Conservation (phyloP, 2,888 invertebrate genomes). For the Onchidella celtica region DNA sequence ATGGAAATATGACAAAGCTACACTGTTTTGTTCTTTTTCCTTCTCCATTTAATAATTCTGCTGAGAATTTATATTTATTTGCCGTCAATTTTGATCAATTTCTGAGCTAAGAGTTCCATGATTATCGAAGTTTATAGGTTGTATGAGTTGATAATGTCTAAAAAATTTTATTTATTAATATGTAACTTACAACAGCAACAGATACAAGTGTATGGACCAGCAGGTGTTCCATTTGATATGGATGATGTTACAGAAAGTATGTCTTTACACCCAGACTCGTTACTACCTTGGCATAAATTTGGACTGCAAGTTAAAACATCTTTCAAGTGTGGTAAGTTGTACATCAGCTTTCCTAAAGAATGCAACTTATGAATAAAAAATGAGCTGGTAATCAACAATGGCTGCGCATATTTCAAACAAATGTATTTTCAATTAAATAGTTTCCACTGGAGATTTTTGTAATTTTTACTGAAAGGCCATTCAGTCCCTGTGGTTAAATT, state of each 20-base stretch:
- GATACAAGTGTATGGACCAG: slow-evolving; percentile 8
- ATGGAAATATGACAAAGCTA: too few relatives aligned
- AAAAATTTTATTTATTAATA: too few relatives aligned
- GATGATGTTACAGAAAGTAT: neutral
- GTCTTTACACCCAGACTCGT: neutral
- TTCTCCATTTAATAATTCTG: too few relatives aligned
- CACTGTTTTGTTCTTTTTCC: too few relatives aligned
- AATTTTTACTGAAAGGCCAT: too few relatives aligned
- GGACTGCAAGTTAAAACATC: slow-evolving; percentile 22
- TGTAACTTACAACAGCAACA: neutral
- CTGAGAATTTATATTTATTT: too few relatives aligned
- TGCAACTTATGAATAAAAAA: neutral
- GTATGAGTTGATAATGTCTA: too few relatives aligned
- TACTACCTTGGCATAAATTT: slow-evolving; percentile 18
- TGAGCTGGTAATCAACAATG: too few relatives aligned
- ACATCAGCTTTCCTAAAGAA: neutral
- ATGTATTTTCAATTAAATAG: neutral
- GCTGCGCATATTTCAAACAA: too few relatives aligned
- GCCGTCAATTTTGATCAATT: too few relatives aligned
- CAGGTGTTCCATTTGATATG: slow-evolving; percentile 9
- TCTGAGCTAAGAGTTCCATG: too few relatives aligned
- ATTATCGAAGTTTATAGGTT: too few relatives aligned
- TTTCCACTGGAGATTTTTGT: neutral
- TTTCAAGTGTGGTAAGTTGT: slow-evolving; percentile 14
- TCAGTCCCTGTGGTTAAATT: neutral